Conservation (phyloP, 2,888 invertebrate species). For the Rhingia campestris region DNA sequence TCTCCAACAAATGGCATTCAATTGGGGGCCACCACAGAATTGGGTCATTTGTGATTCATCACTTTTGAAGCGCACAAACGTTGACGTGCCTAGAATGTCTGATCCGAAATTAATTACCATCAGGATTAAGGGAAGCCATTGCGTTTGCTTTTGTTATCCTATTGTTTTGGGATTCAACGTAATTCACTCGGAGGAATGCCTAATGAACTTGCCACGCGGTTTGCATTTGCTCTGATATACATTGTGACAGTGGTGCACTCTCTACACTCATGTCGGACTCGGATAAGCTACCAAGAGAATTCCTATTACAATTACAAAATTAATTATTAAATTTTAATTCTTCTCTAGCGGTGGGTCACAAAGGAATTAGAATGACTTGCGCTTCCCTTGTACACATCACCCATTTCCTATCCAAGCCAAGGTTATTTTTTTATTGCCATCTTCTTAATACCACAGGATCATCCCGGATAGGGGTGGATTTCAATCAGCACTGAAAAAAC, state of each 20-base stretch:
- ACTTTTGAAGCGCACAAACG: not conserved
- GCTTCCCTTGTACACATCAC: not conserved
- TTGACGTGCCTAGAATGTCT: not conserved
- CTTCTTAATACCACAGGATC: no score
- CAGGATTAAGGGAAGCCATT: not conserved
- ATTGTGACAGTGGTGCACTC: no score
- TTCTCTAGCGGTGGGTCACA: not conserved
- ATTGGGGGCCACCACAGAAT: no score
- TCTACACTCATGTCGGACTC: no score
- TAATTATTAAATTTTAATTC: conserved; percentile 26
- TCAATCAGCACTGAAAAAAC: no score
- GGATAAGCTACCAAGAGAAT: not conserved
- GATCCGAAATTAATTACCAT: conserved; percentile 1
- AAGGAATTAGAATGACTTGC: not conserved
- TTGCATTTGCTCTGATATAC: not conserved
- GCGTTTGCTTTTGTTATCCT: not conserved
- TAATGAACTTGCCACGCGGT: not conserved
- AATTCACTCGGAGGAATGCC: not conserved
- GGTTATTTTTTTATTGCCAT: no score
- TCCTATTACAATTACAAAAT: conserved; percentile 4
- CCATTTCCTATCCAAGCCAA: no score
- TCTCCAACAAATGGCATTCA: no score
- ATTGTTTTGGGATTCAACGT: not conserved
- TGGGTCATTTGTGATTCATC: not conserved
- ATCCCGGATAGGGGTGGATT: no score